A percentile compares a stretch with the other conserved stretches of the same genome.
Conservation (phyloP, 2,797 vertebrate genomes). For the Malacoctenus gilli region DNA sequence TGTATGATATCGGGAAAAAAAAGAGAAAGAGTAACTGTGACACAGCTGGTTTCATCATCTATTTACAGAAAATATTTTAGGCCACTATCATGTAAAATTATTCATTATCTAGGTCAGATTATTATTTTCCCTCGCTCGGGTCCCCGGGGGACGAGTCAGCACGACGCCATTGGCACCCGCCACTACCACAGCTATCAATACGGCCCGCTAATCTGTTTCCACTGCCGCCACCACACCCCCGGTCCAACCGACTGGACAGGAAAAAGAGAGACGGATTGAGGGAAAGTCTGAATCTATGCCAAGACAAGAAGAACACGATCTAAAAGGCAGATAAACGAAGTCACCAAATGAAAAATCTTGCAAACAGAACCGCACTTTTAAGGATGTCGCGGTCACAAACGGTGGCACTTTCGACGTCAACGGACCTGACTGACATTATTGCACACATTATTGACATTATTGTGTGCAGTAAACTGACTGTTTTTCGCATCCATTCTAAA, state of each 20-base stretch:
- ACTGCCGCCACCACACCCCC: not conserved
- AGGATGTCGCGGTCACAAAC: no score
- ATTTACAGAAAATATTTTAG: slow-evolving; percentile 13
- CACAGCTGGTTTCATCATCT: slow-evolving; percentile 4
- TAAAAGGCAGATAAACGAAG: no score
- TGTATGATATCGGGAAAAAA: not conserved
- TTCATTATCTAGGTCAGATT: slow-evolving; percentile 29
- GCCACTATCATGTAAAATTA: not conserved
- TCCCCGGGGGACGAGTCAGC: slow-evolving; percentile 13
- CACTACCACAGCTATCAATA: not conserved
- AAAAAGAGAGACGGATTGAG: no score
- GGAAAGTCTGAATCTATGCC: no score
- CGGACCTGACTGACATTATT: no score
- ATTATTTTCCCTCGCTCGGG: not conserved
- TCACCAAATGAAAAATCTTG: no score
- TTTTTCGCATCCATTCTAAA: no score
- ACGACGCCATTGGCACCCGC: slow-evolving; percentile 9
- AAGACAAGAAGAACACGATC: no score
- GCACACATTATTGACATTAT: no score
- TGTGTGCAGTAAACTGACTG: no score
- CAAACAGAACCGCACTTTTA: no score
- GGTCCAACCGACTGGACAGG: not conserved
- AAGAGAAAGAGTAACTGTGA: not conserved
- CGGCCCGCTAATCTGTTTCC: not conserved
- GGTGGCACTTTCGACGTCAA: no score